phyloP scores from a whole-genome alignment of 2,797 vertebrate genomes.

The Falco concolor region DNA sequence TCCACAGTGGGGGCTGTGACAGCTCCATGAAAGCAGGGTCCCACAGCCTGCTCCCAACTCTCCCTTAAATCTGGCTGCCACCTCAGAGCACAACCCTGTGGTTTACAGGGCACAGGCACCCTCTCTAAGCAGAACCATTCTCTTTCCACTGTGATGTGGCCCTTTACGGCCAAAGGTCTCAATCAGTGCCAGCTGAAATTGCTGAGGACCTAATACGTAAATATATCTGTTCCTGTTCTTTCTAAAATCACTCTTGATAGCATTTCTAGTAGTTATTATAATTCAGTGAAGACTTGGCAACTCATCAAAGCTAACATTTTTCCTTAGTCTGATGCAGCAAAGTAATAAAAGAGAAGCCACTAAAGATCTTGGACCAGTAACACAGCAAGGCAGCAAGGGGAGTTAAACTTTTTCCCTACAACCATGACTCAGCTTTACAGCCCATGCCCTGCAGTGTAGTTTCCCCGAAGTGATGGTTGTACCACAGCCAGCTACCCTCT shows the following conservation, averaged over 20 bases:
- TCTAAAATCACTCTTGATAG: background rate
- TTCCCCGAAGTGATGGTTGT: background rate
- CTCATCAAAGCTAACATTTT: slow-evolving; percentile 18
- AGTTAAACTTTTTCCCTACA: background rate
- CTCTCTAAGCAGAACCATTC: background rate
- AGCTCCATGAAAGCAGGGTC: background rate
- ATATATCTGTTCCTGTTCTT: background rate
- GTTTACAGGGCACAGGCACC: background rate
- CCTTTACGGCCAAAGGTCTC: background rate
- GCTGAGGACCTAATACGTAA: background rate
- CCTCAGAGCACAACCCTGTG: background rate
- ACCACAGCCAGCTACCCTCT: background rate
- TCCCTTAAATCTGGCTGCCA: background rate
- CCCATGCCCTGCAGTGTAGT: background rate
- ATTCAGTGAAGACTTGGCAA: background rate
- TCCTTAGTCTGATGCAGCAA: background rate
- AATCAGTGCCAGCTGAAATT: background rate
- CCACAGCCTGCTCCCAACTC: background rate
- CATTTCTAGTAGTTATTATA: slow-evolving; percentile 28
- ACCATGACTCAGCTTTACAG: slow-evolving; percentile 3
- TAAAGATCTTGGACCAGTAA: background rate
- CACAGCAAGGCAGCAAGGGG: background rate
- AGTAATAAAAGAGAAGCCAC: background rate
- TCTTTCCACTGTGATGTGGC: background rate
- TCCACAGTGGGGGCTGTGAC: background rate